Evolutionary conservation across 1,140 invertebrate species (phyloP).

Genomic region (Drosophila ercepeae): DNA sequence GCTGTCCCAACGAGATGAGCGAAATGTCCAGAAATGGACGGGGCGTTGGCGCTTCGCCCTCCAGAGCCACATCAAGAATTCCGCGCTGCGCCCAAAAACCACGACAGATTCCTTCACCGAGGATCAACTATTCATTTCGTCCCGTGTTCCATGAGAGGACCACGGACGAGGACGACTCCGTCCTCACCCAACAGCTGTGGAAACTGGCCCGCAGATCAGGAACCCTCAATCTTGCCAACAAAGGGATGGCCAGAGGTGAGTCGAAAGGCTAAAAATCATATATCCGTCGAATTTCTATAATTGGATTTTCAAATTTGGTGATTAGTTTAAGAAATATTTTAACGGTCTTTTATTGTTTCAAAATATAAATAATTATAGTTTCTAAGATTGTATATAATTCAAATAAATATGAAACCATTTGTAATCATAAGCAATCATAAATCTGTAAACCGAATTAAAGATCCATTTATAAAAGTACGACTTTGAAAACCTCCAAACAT

Average conservation of each 20-base stretch:
- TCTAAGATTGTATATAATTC: too few species aligned
- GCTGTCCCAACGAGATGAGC: slow-evolving; percentile 35
- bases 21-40: neutral
- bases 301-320: neutral
- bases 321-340: neutral
- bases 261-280: neutral
- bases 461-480: neutral
- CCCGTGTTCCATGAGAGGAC: slow-evolving; percentile 89
- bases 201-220: slow-evolving; percentile 91
- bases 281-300: neutral
- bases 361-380: too few species aligned
- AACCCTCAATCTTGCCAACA: slow-evolving; percentile 90
- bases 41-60: neutral
- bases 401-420: too few species aligned
- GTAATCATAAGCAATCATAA: neutral
- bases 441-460: neutral
- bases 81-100: slow-evolving; percentile 36
- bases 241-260: slow-evolving; percentile 89
- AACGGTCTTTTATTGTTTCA: too few species aligned
- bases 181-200: slow-evolving; percentile 88
- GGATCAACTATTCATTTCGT: slow-evolving; percentile 81
- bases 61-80: slow-evolving; percentile 32
- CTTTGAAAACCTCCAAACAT: neutral
- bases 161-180: slow-evolving; percentile 87
- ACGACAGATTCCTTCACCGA: slow-evolving; percentile 13